Evolutionary conservation across 92 coral and sea anemone species (phyloP).

Genomic region (Hydrozoanthus gracilis): DNA sequence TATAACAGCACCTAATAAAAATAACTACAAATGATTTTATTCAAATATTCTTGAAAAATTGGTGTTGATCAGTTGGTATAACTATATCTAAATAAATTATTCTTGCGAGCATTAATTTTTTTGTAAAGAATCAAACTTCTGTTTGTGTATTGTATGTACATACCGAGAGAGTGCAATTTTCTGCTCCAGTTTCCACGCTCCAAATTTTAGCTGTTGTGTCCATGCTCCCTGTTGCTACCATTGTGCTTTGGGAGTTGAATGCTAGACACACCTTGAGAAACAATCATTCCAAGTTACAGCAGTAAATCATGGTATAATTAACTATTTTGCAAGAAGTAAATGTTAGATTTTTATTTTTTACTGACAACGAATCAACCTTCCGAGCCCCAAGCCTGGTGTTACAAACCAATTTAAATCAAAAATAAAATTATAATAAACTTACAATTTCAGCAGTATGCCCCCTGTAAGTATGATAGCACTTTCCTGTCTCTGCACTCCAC

Average conservation of each 20-base stretch:
- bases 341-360: not conserved
- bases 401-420: not conserved
- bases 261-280: slow-evolving; percentile 85
- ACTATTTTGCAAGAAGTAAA: not conserved
- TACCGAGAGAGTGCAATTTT: slow-evolving; percentile 89
- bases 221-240: slow-evolving; percentile 98
- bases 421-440: slow-evolving; percentile 30
- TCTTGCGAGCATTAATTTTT: no score
- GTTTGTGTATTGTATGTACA: slow-evolving; percentile 25
- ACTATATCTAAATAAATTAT: no score
- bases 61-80: no score
- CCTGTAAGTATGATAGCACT: slow-evolving; percentile 93
- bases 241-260: slow-evolving; percentile 97
- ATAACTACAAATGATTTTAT: no score
- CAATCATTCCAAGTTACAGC: not conserved
- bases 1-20: no score
- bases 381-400: no score
- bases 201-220: slow-evolving; percentile 98
- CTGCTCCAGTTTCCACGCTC: slow-evolving; percentile 99
- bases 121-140: no score
- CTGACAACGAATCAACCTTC: not conserved
- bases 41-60: no score
- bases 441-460: slow-evolving; percentile 99
- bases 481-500: slow-evolving; percentile 99
- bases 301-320: not conserved